Evolutionary conservation across 1,140 invertebrate genomes (phyloP).

Genomic region (Drosophila gunungcola): DNA sequence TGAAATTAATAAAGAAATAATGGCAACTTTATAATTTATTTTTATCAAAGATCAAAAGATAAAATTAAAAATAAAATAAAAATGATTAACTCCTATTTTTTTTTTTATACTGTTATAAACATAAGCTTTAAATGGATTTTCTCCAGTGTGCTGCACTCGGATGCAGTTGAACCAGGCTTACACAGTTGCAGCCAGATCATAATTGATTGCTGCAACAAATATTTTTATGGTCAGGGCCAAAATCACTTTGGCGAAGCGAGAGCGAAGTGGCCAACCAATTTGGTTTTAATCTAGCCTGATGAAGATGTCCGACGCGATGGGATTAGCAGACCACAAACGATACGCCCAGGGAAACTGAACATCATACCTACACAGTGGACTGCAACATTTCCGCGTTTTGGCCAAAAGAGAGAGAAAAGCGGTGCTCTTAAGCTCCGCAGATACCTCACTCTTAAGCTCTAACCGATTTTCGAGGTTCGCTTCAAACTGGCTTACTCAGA

Average conservation of each 20-base stretch:
- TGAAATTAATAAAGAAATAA: neutral
- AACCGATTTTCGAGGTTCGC: slow-evolving; percentile 54
- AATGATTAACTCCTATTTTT: too few relatives aligned
- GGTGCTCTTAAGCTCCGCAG: slow-evolving; percentile 55
- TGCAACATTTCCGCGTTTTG: slow-evolving; percentile 77
- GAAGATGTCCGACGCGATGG: slow-evolving; percentile 72
- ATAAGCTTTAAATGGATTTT: neutral
- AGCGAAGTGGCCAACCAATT: slow-evolving; percentile 49
- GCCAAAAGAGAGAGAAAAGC: slow-evolving; percentile 12
- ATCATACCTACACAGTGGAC: slow-evolving; percentile 11
- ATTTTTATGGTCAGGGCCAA: slow-evolving; percentile 48
- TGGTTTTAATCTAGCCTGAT: slow-evolving; percentile 67
- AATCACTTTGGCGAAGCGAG: slow-evolving; percentile 41
- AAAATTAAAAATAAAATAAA: too few relatives aligned
- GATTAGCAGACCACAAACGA: slow-evolving; percentile 44
- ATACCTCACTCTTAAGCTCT: slow-evolving; percentile 52
- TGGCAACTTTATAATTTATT: too few relatives aligned
- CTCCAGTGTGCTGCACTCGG: slow-evolving; percentile 7
- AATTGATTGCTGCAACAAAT: slow-evolving; percentile 49
- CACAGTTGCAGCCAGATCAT: slow-evolving; percentile 18
- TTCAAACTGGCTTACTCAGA: slow-evolving; percentile 38
- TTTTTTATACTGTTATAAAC: too few relatives aligned
- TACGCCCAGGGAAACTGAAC: neutral
- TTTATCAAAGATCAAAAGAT: too few relatives aligned
- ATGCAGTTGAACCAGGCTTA: slow-evolving; percentile 5